Evolutionary conservation across 2,888 invertebrate species (phyloP).

Genomic region (Arctia plantaginis): DNA sequence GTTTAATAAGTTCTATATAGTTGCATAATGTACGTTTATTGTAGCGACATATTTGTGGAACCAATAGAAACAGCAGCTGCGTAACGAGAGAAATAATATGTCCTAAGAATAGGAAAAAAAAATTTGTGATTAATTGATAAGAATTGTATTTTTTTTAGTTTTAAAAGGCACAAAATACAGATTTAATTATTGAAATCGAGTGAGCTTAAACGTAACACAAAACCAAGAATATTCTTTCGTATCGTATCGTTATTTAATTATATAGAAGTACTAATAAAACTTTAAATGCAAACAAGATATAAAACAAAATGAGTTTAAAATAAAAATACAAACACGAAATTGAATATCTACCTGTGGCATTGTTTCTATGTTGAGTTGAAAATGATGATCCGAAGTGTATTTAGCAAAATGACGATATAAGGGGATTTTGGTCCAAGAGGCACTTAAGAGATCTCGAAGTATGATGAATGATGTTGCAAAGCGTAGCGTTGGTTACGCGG

Average conservation of each 20-base stretch:
- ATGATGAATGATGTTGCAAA: constrained; percentile 77
- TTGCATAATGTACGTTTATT: not conserved
- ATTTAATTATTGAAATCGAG: too few species aligned
- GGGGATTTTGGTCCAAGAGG: constrained; percentile 67
- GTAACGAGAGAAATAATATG: too few species aligned
- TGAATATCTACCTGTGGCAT: not conserved
- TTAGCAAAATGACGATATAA: constrained; percentile 51
- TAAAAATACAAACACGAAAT: not conserved
- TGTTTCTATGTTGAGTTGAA: not conserved
- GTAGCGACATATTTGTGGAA: not conserved
- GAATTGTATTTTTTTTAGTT: too few species aligned
- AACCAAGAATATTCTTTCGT: too few species aligned
- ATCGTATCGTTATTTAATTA: too few species aligned
- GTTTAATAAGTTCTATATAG: not conserved
- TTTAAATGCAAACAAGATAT: too few species aligned
- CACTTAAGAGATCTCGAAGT: constrained; percentile 82
- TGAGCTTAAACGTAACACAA: too few species aligned
- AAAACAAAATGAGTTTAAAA: not conserved
- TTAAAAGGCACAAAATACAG: too few species aligned
- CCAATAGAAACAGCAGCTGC: not conserved
- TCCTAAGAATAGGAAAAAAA: too few species aligned
- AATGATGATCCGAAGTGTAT: constrained; percentile 31
- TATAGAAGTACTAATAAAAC: too few species aligned
- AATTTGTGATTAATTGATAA: too few species aligned
- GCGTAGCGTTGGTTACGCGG: constrained; percentile 41